Percentiles rank a stretch among this genome's conserved stretches.
phyloP scores from a whole-genome alignment of 2,797 vertebrate genomes.

The Meda fulgida region DNA sequence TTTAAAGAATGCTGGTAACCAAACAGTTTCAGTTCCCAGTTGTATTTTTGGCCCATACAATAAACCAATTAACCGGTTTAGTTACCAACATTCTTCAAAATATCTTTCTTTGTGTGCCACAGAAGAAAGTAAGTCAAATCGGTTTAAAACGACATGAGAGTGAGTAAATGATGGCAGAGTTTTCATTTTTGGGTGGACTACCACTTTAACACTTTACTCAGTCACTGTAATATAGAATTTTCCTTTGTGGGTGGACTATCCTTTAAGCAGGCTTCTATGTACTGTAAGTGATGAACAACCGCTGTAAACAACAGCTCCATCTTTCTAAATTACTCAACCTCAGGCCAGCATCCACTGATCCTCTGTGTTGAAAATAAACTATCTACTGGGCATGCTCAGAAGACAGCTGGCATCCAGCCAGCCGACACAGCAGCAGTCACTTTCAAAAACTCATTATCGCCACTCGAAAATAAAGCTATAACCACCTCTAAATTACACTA shows the following conservation, averaged over 20 bases:
- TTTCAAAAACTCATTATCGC: conserved; percentile 48
- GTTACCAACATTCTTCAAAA: neutral
- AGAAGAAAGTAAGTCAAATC: neutral
- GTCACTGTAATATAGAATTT: neutral
- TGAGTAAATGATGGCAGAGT: neutral
- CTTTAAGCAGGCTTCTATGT: neutral
- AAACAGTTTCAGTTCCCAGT: neutral
- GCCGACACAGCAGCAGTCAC: conserved; percentile 26
- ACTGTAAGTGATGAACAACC: conserved; percentile 2
- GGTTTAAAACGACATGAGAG: neutral
- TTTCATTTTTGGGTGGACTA: neutral
- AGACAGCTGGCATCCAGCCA: conserved; percentile 42
- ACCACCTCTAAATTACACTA: conserved; percentile 8
- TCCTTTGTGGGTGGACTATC: neutral
- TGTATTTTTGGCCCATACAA: neutral
- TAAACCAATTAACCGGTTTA: neutral
- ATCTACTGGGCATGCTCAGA: conserved; percentile 36
- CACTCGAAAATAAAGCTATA: conserved; percentile 41
- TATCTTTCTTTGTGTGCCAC: neutral
- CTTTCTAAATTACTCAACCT: conserved; percentile 1
- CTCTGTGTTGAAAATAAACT: conserved; percentile 11
- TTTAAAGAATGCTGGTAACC: neutral
- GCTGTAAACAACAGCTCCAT: conserved; percentile 3
- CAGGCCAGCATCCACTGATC: conserved; percentile 1
- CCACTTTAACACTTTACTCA: neutral